Conservation (phyloP, 2,888 invertebrate genomes). For the Torymus texanus region DNA sequence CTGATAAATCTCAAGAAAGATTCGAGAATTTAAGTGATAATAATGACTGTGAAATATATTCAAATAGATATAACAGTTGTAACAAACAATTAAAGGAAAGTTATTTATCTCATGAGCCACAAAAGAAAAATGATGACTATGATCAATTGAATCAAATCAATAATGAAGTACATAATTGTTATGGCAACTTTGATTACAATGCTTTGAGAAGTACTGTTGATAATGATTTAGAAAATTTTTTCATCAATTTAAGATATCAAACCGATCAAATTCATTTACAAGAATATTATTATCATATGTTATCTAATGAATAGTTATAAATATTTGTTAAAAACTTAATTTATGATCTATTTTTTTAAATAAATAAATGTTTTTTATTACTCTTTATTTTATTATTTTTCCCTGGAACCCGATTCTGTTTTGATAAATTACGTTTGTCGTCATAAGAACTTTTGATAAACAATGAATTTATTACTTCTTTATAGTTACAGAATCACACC, state of each 20-base stretch:
- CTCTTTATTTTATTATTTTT: too few species aligned
- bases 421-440: too few species aligned
- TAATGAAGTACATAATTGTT: constrained; percentile 30
- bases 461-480: too few species aligned
- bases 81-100: constrained; percentile 2
- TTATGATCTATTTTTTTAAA: constrained; percentile 32
- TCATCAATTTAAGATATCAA: constrained; percentile 63
- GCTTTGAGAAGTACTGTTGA: constrained; percentile 30
- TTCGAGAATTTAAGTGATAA: background rate
- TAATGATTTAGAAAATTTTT: constrained; percentile 64
- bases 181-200: constrained; percentile 33
- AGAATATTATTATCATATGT: constrained; percentile 65
- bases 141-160: background rate
- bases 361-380: constrained; percentile 9
- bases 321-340: constrained; percentile 24
- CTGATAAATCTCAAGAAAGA: background rate
- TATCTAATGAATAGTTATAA: constrained; percentile 41
- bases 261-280: constrained; percentile 66
- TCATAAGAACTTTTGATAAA: too few species aligned
- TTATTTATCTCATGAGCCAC: background rate
- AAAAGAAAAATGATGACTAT: background rate
- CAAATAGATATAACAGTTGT: background rate
- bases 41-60: constrained; percentile 5
- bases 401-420: too few species aligned
- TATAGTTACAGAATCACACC: too few species aligned